These are phyloP conservation scores for rat (Rattus norvegicus) DNA, from an alignment of 2,113 vertebrate genomes.

Conservation along the genomic window DNA sequence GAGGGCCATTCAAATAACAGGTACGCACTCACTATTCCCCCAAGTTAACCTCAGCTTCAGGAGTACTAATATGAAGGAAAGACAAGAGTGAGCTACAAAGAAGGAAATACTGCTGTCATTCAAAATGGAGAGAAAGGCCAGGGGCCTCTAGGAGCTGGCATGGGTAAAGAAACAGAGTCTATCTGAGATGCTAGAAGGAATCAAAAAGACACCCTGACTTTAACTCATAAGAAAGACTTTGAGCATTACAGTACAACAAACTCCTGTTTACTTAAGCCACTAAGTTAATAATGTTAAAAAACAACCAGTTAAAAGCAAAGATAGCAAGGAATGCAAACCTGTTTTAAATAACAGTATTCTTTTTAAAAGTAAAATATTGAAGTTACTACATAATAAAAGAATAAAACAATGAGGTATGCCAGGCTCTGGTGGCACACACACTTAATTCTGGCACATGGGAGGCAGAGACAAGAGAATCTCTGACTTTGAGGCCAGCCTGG, in stretches of 20 bases:
- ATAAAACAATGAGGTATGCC: neutral
- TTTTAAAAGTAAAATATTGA: conserved; percentile 52
- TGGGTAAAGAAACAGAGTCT: conserved; percentile 27
- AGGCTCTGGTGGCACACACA: neutral
- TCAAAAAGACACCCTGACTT: neutral
- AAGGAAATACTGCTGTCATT: conserved; percentile 19
- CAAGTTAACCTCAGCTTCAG: neutral
- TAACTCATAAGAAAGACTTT: conserved; percentile 27
- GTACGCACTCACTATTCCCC: neutral
- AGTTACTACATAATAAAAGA: conserved; percentile 14
- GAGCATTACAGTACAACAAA: neutral
- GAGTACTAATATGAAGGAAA: neutral
- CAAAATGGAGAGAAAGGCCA: neutral
- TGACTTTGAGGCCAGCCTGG: neutral
- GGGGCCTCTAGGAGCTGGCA: neutral
- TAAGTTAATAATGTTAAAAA: conserved; percentile 19
- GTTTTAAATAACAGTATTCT: conserved; percentile 39
- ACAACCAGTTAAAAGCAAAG: conserved; percentile 31
- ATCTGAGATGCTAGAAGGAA: neutral
- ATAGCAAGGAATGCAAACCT: conserved; percentile 35
- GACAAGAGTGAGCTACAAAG: neutral
- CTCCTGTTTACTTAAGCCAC: conserved; percentile 25
- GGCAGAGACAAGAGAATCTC: neutral
- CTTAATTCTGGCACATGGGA: neutral
- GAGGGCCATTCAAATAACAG: neutral